Evolutionary conservation across 2,888 invertebrate genomes (phyloP), one percentile per base, ranked within the genome.

Genomic region (Dione vanillae): DNA sequence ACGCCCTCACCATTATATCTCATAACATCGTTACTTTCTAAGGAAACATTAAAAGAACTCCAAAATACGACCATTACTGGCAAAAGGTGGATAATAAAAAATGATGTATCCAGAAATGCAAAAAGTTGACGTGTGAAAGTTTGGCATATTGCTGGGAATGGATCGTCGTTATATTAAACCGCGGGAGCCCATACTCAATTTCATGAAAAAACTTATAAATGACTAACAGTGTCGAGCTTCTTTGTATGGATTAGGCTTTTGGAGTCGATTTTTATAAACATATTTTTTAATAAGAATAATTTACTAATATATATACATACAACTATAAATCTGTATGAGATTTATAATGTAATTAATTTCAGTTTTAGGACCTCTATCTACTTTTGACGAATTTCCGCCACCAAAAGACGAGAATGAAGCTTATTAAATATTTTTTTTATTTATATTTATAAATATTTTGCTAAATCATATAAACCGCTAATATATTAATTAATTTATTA

Each of bases 151-250:
- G 85, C 85, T 84, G 79, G 71, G 83, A 85, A 87, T 84, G 83
- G 88, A 89, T 86, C 89, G 85, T 80, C 83, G 82, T 91, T 88
- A 86, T 90, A 91, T 91, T 90, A 90, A 91, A 89, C 85, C 80
- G 78, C 78, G 83, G 83, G 81, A 81, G 75, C 76, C 84, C 83
- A 80, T 86, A 88, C 89, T 91, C 90, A 89, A 90, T 91, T 91
- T 90, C 89, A 87, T 82, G 85, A 85, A 88, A 89, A 87, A 91
- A 88, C 86, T 91, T 85, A 82, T 82, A 83, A 85, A 85, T 83
- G 81, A 79, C 82, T 78, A 62, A 27, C 37, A 58, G 75, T 72
- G 69, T 80, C 66, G 58, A 74, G n/a, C 11, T 67, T 79, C 73
- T 8, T 16, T 35, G 9, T 69, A 71, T 79, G 81, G 87, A 88